Percentiles rank a stretch among this genome's conserved stretches.
Conservation (phyloP, 1,140 invertebrate species). For the Ladona fulva region DNA sequence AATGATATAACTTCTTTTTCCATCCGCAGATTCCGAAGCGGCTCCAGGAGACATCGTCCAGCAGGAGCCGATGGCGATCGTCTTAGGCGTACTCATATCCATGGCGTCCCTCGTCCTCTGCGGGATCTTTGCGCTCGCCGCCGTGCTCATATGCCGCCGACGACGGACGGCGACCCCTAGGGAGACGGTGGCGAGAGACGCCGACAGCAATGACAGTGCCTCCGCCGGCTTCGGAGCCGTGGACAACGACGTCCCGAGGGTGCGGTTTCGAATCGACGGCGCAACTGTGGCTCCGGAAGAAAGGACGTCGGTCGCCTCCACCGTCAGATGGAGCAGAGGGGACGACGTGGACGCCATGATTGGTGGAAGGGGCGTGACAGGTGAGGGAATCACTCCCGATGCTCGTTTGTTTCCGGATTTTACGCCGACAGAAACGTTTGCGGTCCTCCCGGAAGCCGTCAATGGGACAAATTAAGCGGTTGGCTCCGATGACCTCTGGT, state of each 20-base stretch:
- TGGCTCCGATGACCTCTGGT: too few species aligned
- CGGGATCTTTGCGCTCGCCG: conserved; percentile 10
- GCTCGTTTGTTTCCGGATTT: too few species aligned
- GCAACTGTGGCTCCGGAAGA: background rate
- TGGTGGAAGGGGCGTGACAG: background rate
- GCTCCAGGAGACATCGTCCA: background rate
- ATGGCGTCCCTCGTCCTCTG: conserved; percentile 9
- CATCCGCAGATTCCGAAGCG: background rate
- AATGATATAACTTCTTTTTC: too few species aligned
- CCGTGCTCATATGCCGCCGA: conserved; percentile 14
- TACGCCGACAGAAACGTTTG: too few species aligned
- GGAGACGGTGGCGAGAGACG: background rate
- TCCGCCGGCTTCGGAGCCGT: background rate
- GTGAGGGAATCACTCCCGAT: too few species aligned
- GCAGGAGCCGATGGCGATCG: conserved; percentile 12
- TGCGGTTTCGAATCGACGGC: background rate
- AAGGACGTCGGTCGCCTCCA: background rate
- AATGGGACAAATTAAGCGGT: too few species aligned
- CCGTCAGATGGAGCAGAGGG: background rate
- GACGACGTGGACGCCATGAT: background rate
- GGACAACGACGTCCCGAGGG: background rate
- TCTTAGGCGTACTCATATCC: conserved; percentile 12
- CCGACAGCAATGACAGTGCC: background rate
- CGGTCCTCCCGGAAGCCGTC: too few species aligned
- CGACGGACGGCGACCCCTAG: background rate